Evolutionary conservation across 2,888 invertebrate species (phyloP).

Genomic region (Drosophila anomalipes): DNA sequence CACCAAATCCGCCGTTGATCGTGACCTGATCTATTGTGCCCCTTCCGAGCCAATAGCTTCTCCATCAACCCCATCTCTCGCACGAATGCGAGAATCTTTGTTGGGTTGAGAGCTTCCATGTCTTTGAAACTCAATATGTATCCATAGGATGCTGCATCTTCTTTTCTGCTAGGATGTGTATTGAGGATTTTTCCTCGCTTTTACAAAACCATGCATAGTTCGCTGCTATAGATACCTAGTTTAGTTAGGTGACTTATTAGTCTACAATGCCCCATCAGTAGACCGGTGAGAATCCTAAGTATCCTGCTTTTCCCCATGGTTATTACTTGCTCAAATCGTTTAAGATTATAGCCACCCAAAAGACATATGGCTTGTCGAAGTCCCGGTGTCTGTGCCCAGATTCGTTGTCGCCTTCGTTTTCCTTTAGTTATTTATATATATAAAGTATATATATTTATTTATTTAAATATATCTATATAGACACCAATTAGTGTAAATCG

Average conservation of each 20-base stretch:
- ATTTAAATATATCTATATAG: too few relatives aligned
- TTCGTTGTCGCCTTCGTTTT: too few relatives aligned
- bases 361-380: too few relatives aligned
- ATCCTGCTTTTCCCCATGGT: not conserved
- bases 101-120: not conserved
- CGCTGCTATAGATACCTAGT: not conserved
- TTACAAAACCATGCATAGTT: not conserved
- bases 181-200: not conserved
- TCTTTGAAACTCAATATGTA: not conserved
- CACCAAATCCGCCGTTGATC: too few relatives aligned
- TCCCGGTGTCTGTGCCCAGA: too few relatives aligned
- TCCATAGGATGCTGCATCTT: not conserved
- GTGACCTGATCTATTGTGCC: too few relatives aligned
- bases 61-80: too few relatives aligned
- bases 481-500: not conserved
- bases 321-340: not conserved
- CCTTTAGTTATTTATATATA: too few relatives aligned
- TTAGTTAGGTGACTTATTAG: not conserved
- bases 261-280: not conserved
- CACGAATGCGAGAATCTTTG: not conserved
- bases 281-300: not conserved
- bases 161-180: not conserved
- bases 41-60: too few relatives aligned
- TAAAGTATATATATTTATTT: too few relatives aligned
- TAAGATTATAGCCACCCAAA: too few relatives aligned